These are phyloP conservation scores for Lindbergichthys nudifrons DNA, from an alignment of 2,797 vertebrate genomes.

Conservation along the genomic window DNA sequence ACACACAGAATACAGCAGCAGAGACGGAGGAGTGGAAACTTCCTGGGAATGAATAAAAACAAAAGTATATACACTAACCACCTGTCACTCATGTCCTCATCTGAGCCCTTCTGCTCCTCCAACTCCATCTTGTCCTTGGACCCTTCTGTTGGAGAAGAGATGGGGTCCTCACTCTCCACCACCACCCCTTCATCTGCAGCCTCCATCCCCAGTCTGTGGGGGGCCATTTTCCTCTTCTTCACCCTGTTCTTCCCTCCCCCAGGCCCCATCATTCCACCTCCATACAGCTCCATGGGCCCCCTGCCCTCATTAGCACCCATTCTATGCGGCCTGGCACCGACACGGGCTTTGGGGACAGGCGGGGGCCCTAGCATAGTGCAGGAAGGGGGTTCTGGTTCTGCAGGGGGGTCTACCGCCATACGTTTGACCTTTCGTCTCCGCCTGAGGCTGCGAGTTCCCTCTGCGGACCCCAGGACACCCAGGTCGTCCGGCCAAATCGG, in stretches of 20 bases:
- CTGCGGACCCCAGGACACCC: slow-evolving; percentile 78
- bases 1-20: not conserved
- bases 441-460: slow-evolving; percentile 89
- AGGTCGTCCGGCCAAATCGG: slow-evolving; percentile 94
- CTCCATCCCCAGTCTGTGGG: slow-evolving; percentile 86
- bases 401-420: slow-evolving; percentile 94
- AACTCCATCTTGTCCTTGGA: slow-evolving; percentile 96
- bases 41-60: slow-evolving; percentile 5
- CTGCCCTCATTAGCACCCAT: slow-evolving; percentile 80
- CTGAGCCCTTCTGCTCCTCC: slow-evolving; percentile 95
- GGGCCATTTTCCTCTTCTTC: slow-evolving; percentile 93
- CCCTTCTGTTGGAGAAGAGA: slow-evolving; percentile 76
- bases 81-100: slow-evolving; percentile 99
- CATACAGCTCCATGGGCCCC: slow-evolving; percentile 77
- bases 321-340: slow-evolving; percentile 83
- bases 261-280: slow-evolving; percentile 77
- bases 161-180: slow-evolving; percentile 91
- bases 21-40: not conserved
- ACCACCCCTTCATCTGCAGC: slow-evolving; percentile 93
- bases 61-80: slow-evolving; percentile 85
- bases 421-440: slow-evolving; percentile 95
- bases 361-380: slow-evolving; percentile 83
- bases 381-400: slow-evolving; percentile 80
- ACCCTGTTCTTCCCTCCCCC: slow-evolving; percentile 87
- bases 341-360: slow-evolving; percentile 85